Evolutionary conservation across 2,888 invertebrate genomes (phyloP), one percentile per base, ranked within the genome.

Genomic region (Aethes cnicana): DNA sequence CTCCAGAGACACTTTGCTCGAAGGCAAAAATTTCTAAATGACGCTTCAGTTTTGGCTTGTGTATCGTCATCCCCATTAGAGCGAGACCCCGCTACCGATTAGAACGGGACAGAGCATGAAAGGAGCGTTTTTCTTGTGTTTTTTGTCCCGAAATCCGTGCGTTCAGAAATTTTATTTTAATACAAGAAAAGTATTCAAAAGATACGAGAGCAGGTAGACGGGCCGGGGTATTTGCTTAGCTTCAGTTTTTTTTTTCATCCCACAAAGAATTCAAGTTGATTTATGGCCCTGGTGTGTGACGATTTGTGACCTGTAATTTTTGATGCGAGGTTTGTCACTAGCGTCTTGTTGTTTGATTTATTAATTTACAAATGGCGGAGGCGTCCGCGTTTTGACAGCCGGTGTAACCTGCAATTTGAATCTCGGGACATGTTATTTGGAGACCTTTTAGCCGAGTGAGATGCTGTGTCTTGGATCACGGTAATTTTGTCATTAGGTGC

Each of bases 231-330:
- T 89, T 89, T 89, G 87, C 83, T 88, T 82, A 84, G 81, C 75
- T 81, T 76, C 65, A 52, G 44, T 44, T 77, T 82, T 84, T 80
- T 64, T 81, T 81, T 80, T n/a, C n/a, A 72, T 79, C 70, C 61
- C 79, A 77, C 82, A 79, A 84, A 84, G 84, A 83, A 81, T 84
- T 74, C 82, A 53, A 74, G 65, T 84, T 89, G 88, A 89, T 89
- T 89, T 88, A 89, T 83, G 77, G 68, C 63, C 66, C 66, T 70
- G 74, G 65, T 78, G 77, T 82, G 84, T 82, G 89, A 87, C 88
- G 89, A 89, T 84, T 87, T 87, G 87, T 87, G 89, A 85, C 77
- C 85, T 74, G 84, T 86, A 84, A 86, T 85, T 84, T 83, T 66
- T 80, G 84, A 84, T 84, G 84, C 73, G 79, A 86, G 72, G 80